These are phyloP conservation scores for Porites divaricata DNA, from an alignment of 92 coral and sea anemone species.

Conservation along the genomic window DNA sequence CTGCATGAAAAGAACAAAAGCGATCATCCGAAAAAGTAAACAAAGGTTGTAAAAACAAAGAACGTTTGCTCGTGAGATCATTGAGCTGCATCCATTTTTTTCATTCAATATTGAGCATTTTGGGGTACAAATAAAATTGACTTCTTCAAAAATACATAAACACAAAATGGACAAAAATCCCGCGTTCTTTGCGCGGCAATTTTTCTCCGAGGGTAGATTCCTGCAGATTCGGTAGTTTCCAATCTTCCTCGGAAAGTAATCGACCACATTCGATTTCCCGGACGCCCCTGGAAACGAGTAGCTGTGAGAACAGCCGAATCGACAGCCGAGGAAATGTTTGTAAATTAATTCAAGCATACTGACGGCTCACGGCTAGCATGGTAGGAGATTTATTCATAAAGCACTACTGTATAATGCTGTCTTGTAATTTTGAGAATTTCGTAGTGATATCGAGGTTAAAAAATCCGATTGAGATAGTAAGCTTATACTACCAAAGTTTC, in stretches of 20 bases:
- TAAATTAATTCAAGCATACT: background rate
- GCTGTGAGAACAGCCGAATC: too few relatives aligned
- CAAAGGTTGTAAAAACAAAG: background rate
- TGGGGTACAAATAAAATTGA: background rate
- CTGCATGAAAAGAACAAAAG: conserved; percentile 2
- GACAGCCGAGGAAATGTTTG: background rate
- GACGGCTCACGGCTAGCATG: background rate
- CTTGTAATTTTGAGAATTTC: background rate
- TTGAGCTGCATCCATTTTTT: background rate
- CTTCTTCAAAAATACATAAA: background rate
- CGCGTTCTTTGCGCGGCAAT: conserved; percentile 14
- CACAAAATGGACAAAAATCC: background rate
- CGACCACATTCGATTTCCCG: too few relatives aligned
- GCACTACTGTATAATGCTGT: background rate
- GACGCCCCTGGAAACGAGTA: background rate
- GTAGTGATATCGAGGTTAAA: too few relatives aligned
- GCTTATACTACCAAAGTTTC: too few relatives aligned
- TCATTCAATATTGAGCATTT: background rate
- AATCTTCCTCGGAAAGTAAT: background rate
- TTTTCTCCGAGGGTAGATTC: conserved; percentile 1
- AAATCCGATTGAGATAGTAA: too few relatives aligned
- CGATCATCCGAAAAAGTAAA: conserved; percentile 21
- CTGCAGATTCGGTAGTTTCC: background rate
- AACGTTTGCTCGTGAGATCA: background rate
- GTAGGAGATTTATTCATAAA: background rate